phyloP scores from a whole-genome alignment of 1,140 invertebrate genomes.

The Dendrolimus punctatus region DNA sequence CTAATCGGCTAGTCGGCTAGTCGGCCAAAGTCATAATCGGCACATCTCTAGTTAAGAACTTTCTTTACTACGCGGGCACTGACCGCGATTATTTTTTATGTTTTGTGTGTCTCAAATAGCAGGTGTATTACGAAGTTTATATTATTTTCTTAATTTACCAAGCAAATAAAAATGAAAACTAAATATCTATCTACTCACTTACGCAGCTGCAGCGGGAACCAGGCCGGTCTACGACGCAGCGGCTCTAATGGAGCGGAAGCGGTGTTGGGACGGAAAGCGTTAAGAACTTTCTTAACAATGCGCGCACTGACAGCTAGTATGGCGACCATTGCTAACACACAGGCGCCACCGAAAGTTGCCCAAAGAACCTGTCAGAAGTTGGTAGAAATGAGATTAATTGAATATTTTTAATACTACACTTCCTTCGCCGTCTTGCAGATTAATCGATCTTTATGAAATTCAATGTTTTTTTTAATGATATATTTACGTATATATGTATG shows the following conservation, averaged over 20 bases:
- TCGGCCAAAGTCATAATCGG: too few species aligned
- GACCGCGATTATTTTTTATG: conserved; percentile 20
- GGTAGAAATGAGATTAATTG: not conserved
- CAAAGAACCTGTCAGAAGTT: conserved; percentile 31
- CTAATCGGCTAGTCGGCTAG: too few species aligned
- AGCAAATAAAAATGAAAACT: conserved; percentile 1
- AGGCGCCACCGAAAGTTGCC: conserved; percentile 36
- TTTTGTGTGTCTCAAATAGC: too few species aligned
- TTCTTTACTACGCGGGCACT: conserved; percentile 39
- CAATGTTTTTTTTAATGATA: too few species aligned
- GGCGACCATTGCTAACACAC: conserved; percentile 27
- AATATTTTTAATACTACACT: not conserved
- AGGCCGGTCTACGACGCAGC: conserved; percentile 31
- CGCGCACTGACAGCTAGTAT: conserved; percentile 33
- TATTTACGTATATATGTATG: too few species aligned
- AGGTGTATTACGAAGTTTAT: too few species aligned
- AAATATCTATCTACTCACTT: conserved; percentile 34
- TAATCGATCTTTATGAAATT: too few species aligned
- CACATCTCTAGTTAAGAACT: too few species aligned
- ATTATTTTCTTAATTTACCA: too few species aligned
- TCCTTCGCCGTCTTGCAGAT: too few species aligned
- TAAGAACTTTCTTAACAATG: conserved; percentile 36
- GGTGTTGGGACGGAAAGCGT: conserved; percentile 36
- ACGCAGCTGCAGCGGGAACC: conserved; percentile 34
- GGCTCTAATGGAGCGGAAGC: conserved; percentile 36